Conservation (phyloP, 92 coral and sea anemone genomes). For the Epizoanthus ramosus region DNA sequence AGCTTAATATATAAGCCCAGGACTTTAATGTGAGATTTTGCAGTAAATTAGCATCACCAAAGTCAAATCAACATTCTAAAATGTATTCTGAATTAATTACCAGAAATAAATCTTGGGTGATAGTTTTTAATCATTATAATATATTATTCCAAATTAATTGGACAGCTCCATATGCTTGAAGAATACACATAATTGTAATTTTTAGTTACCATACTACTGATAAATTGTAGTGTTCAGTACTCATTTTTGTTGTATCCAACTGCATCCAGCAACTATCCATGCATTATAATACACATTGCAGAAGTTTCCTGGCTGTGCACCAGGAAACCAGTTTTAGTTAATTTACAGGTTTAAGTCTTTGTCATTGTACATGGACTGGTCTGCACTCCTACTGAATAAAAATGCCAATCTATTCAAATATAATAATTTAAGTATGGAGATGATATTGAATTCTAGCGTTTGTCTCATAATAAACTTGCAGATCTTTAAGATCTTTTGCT, state of each 20-base stretch:
- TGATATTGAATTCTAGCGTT: too few relatives aligned
- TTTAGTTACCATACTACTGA: slow-evolving; percentile 16
- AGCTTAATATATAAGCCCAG: too few relatives aligned
- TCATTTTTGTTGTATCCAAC: slow-evolving; percentile 11
- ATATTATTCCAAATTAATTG: too few relatives aligned
- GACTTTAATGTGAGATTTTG: too few relatives aligned
- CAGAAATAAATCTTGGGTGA: slow-evolving; percentile 11
- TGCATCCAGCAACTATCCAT: slow-evolving; percentile 11
- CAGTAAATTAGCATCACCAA: too few relatives aligned
- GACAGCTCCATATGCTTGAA: background rate
- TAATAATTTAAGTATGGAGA: background rate
- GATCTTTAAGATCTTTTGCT: too few relatives aligned
- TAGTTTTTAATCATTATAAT: too few relatives aligned
- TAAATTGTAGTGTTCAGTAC: slow-evolving; percentile 11
- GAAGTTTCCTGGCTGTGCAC: slow-evolving; percentile 7
- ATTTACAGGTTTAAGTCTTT: slow-evolving; percentile 5
- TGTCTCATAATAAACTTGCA: too few relatives aligned
- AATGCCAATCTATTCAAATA: slow-evolving; percentile 11
- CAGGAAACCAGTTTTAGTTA: slow-evolving; percentile 17
- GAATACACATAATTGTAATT: background rate
- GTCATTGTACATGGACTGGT: slow-evolving; percentile 13
- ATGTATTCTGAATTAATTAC: slow-evolving; percentile 9
- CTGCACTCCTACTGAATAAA: slow-evolving; percentile 6
- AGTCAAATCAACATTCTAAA: background rate
- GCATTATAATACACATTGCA: slow-evolving; percentile 3